Conservation (phyloP, 2,888 invertebrate genomes). For the Ophraella communa region DNA sequence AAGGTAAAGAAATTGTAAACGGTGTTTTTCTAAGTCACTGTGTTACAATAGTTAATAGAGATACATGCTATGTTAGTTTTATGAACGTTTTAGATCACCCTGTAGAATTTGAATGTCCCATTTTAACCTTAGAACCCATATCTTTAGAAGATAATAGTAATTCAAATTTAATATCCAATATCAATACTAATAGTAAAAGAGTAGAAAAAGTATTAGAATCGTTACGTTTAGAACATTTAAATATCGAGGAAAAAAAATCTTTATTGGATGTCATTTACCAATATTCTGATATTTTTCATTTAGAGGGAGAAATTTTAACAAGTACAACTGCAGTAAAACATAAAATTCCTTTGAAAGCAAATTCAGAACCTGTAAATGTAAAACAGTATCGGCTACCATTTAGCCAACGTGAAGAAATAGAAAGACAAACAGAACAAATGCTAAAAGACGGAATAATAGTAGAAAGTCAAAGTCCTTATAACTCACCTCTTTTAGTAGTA, state of each 20-base stretch:
- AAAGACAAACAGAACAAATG: background rate
- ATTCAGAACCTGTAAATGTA: background rate
- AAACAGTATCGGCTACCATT: background rate
- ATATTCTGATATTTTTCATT: background rate
- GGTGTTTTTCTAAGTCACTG: no score
- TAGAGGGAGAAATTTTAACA: background rate
- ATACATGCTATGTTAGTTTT: no score
- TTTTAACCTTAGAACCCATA: no score
- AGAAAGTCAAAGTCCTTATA: slow-evolving; percentile 38
- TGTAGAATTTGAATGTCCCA: background rate
- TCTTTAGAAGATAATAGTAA: no score
- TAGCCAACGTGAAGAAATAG: background rate
- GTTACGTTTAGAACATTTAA: background rate
- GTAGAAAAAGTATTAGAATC: no score
- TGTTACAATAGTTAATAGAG: no score
- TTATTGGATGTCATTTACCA: background rate
- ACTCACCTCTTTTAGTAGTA: slow-evolving; percentile 24
- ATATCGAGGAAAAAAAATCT: background rate
- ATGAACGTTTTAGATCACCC: background rate
- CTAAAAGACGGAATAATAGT: background rate
- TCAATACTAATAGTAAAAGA: no score
- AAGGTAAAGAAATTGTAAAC: no score
- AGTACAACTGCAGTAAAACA: background rate
- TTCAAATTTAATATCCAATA: background rate
- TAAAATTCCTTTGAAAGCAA: background rate